Conservation (phyloP, 2,888 invertebrate genomes). For the Mactromeris polynyma region DNA sequence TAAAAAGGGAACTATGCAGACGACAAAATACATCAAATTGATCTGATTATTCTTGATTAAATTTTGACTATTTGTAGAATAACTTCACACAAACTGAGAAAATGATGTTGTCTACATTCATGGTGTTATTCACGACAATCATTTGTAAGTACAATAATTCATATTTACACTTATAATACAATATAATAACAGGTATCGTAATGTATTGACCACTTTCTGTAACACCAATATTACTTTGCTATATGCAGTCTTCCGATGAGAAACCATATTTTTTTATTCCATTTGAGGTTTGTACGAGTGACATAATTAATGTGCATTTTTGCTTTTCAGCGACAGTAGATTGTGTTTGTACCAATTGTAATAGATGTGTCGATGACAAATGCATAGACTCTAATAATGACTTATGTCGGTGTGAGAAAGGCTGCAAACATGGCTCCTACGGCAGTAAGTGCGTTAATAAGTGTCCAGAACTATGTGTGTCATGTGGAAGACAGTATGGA, state of each 20-base stretch:
- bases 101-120: not conserved
- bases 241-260: too few species aligned
- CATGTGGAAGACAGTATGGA: not conserved
- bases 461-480: not conserved
- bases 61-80: too few species aligned
- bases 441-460: not conserved
- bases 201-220: too few species aligned
- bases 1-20: too few species aligned
- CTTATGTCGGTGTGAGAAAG: not conserved
- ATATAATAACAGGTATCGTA: too few species aligned
- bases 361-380: not conserved
- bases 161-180: too few species aligned
- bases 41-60: too few species aligned
- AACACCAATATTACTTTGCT: too few species aligned
- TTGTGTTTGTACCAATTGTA: not conserved
- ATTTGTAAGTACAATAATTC: not conserved
- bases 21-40: too few species aligned
- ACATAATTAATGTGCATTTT: too few species aligned
- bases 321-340: not conserved
- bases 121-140: not conserved
- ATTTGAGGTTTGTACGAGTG: too few species aligned
- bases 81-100: not conserved
- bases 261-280: too few species aligned
- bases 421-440: not conserved
- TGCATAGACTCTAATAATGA: not conserved